Evolutionary conservation across 1,140 invertebrate species (phyloP), one percentile per base, ranked within the genome.

Genomic region (Drosophila arizonae): DNA sequence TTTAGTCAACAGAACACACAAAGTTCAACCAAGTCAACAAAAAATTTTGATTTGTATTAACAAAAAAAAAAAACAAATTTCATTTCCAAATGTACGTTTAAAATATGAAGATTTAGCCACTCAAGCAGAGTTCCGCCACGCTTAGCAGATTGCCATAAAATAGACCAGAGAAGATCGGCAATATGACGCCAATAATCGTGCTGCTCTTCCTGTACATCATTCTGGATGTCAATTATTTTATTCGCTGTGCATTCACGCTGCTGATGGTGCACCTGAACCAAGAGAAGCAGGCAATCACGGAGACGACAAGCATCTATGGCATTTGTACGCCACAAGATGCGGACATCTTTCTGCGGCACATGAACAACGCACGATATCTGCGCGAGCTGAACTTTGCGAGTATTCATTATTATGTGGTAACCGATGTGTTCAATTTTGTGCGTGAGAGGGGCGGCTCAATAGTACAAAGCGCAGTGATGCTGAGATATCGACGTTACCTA

Each of bases 281-380:
- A 82, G 94, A 94, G 76, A 95, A 93, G 77, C 93, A 93, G 62
- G 95, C 94, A 67, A 87, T 95, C 11, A 94, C 95, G 66, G 95
- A 96, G n/a, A 93, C 93, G 0, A 94, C 95, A 6, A 93, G 93
- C 10, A 95, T 96, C 90, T 96, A 95, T 71, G 95, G 95, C 3
- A 92, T 97, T 13, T 97, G 96, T 72, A 95, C 94, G 6, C 95
- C 95, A 0, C 95, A 96, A 90, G 96, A 97, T 90, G 93, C 97
- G 11, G 96, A 97, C 82, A 94, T 96, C 46, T 94, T 96, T 58
- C 91, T 96, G 0, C 92, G 93, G 3, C 96, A 97, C 87, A 97
- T 97, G 96, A 97, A 97, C 90, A 97, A 97, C 88, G 95, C 96
- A 0, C 93, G 96, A 4, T 97, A 96, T 71, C 89, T 97, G 1